Evolutionary conservation across 2,888 invertebrate species (phyloP), one percentile per base, ranked within the genome.

Genomic region (Anarsia innoxiella): DNA sequence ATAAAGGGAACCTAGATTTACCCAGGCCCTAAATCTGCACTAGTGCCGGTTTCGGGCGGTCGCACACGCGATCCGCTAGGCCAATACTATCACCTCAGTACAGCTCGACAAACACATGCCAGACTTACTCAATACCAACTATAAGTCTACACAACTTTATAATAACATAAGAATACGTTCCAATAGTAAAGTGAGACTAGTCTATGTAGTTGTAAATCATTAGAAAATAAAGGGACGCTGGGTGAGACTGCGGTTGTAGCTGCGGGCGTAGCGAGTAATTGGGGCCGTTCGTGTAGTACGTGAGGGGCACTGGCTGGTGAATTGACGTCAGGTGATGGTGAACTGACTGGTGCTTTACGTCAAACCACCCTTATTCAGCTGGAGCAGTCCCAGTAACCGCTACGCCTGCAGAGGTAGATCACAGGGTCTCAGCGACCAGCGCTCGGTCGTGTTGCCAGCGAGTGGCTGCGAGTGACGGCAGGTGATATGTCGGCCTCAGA

Each of bases 61-160:
- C 19, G 19, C 19, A 19, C 19, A 6, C 25, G 62, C 60, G 61
- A 55, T 45, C 52, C 53, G 51, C 56, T 78, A 79, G 79, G 79
- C 79, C 79, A 63, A 66, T 56, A 49, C 2, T 69, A 69, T 66
- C 66, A 64, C 61, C 46, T 55, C 51, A 43, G 47, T 50, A 42
- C 40, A 53, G 60, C 49, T 51, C 52, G 46, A 45, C 51, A 53
- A 58, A 59, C 53, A 57, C 53, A 56, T 62, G 62, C 58, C 62
- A 57, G 62, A 61, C 60, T 60, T 62, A 66, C 56, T 52, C 48
- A 54, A 66, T 69, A 66, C 59, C 59, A 56, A 53, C 61, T 62
- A 53, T 49, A 61, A 53, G 47, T 69, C 76, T 78, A 80, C 76
- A 71, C 74, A 77, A 80, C 66, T 66, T 63, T 67, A 66, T 72